Conservation (phyloP, 2,113 vertebrate species). For the Oncorhynchus tshawytscha region DNA sequence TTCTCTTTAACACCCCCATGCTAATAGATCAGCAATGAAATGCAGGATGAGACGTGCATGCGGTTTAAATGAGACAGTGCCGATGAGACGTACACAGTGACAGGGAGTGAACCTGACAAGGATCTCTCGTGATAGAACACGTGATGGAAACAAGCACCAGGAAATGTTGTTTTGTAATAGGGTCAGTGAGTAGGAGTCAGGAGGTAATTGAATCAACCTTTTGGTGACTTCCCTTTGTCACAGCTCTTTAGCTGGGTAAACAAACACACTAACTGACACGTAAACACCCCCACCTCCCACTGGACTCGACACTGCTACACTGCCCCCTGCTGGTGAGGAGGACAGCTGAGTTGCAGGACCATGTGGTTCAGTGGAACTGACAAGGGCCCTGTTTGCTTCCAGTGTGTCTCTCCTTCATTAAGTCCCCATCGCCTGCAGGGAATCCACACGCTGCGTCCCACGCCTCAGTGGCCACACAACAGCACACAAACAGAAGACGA, state of each 20-base stretch:
- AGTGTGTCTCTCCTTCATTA: conserved; percentile 61
- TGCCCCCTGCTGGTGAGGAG: conserved; percentile 63
- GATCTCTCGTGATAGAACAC: conserved; percentile 30
- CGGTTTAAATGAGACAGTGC: neutral
- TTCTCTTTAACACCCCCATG: conserved; percentile 31
- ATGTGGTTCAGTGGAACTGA: conserved; percentile 34
- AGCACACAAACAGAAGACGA: conserved; percentile 62
- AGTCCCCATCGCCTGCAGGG: conserved; percentile 55
- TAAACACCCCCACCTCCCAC: conserved; percentile 7
- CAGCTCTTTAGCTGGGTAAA: conserved; percentile 48
- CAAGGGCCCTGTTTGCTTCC: conserved; percentile 42
- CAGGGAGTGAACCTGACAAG: conserved; percentile 46
- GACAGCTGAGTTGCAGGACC: conserved; percentile 24
- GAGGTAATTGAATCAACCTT: conserved; percentile 55
- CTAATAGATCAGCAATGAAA: conserved; percentile 13
- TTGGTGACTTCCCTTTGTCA: conserved; percentile 38
- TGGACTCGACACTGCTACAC: conserved; percentile 15
- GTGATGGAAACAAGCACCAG: conserved; percentile 8
- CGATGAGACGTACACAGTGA: conserved; percentile 50
- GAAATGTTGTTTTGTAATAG: neutral
- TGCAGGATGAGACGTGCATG: neutral
- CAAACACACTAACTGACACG: conserved; percentile 14
- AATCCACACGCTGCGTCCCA: conserved; percentile 60
- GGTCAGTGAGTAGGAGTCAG: conserved; percentile 9
- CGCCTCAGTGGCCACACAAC: conserved; percentile 45